Base-by-base conservation (phyloP, 2,888 invertebrate species). In the Neoaliturus tenellus region DNA sequence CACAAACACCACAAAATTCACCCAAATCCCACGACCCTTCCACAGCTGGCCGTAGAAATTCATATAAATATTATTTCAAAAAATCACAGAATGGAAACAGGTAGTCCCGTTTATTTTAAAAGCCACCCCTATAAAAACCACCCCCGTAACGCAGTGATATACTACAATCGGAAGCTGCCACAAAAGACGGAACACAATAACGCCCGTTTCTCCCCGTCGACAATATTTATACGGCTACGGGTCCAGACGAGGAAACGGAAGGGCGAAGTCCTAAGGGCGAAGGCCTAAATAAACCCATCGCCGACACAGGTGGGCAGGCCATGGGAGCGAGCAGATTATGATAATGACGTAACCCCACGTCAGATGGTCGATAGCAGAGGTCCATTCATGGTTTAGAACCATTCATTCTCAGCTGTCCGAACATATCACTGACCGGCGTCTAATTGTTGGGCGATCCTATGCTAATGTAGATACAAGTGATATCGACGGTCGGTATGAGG, bases 201-300 rank as follows among this genome's bases (percentile, higher is more conserved):
- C 2, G 28, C 5, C 28, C 62, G 62, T 62, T 62, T 62, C 62
- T 62, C 62, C 28, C 28, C 8, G 62, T 62, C 62, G 12, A 62
- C 62, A 20, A 62, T 62, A 62, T 62, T 62, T 62, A 62, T 62
- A 62, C 28, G 28, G 62, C 28, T 14, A 12, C 5, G 5, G 58
- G 10, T 5, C 55, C 55, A 55, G 55, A 58, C 17, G 12, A 5
- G 69, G 39, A 69, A 35, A 69, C 69, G 69, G 69, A 69, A 69
- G 31, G n/a, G n/a, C n/a, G n/a, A n/a, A n/a, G n/a, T n/a, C n/a
- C n/a, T n/a, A n/a, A 31, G 69, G 69, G 69, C 69, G 69, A 33
- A 23, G 69, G 23, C 69, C 69, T 69, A 69, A 69, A 69, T 69
- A 69, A 69, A 69, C 69, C 69, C 69, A 69, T 69, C 20, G 20